A percentile compares a stretch with the other conserved stretches of the same genome.
Conservation (phyloP, 2,113 vertebrate genomes). For the Ciconia boyciana region DNA sequence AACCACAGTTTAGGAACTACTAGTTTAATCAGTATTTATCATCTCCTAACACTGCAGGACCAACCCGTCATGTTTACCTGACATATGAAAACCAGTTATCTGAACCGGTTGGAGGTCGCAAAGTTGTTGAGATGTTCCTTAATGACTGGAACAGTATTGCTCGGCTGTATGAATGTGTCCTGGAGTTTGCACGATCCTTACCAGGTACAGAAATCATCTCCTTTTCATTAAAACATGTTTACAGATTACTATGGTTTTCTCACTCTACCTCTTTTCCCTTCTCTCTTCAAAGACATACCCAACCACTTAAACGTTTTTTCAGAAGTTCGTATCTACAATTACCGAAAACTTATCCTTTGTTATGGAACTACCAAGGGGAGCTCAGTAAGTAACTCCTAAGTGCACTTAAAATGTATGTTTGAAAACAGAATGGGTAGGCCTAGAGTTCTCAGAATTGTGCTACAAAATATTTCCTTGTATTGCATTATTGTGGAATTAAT, state of each 20-base stretch:
- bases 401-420: background rate
- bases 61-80: conserved; percentile 92
- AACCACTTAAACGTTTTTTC: conserved; percentile 91
- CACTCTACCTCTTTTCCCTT: background rate
- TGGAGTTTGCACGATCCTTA: conserved; percentile 90
- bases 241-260: background rate
- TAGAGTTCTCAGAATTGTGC: background rate
- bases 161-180: conserved; percentile 93
- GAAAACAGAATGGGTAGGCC: background rate
- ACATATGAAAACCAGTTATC: conserved; percentile 95
- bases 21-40: background rate
- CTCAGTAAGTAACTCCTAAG: conserved; percentile 79
- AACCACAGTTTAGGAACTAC: background rate
- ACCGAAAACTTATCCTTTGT: conserved; percentile 95
- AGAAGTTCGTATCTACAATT: conserved; percentile 96
- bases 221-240: background rate
- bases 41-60: conserved; percentile 73
- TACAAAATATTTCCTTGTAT: background rate
- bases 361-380: conserved; percentile 97
- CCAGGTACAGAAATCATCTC: conserved; percentile 76
- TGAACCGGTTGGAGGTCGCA: conserved; percentile 94
- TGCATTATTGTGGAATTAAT: background rate
- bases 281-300: conserved; percentile 84
- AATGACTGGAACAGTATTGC: conserved; percentile 97
- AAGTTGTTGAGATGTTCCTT: conserved; percentile 98